Conservation (phyloP, 2,888 invertebrate species). For the Homarus gammarus region DNA sequence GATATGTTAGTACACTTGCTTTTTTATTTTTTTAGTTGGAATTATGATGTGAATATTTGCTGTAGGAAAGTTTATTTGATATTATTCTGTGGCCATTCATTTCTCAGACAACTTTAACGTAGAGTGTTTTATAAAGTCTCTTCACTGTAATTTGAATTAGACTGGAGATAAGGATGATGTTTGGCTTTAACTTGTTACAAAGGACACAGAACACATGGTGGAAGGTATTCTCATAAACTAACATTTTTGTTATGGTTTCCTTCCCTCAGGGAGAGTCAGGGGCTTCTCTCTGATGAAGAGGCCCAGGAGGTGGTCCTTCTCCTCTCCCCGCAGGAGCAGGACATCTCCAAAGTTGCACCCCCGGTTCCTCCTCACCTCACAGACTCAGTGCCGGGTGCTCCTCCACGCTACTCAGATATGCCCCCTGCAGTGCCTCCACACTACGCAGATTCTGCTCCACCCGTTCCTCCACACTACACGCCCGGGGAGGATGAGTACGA, state of each 20-base stretch:
- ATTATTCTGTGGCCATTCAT: too few species aligned
- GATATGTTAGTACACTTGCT: too few species aligned
- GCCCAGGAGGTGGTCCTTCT: slow-evolving; percentile 92
- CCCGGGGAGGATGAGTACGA: slow-evolving; percentile 48
- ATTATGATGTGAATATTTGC: background rate
- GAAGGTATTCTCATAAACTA: too few species aligned
- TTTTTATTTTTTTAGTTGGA: background rate
- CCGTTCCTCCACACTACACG: slow-evolving; percentile 38
- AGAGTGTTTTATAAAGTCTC: too few species aligned
- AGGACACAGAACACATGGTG: too few species aligned
- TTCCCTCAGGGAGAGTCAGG: slow-evolving; percentile 40
- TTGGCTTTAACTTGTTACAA: too few species aligned
- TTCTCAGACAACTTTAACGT: too few species aligned
- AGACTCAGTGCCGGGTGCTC: background rate
- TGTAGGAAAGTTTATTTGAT: too few species aligned
- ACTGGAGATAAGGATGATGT: too few species aligned
- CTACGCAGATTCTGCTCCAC: slow-evolving; percentile 34
- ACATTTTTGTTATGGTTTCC: background rate
- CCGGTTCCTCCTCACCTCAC: slow-evolving; percentile 16
- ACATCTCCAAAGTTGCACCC: slow-evolving; percentile 11
- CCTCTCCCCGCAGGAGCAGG: slow-evolving; percentile 79
- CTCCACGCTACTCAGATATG: slow-evolving; percentile 9
- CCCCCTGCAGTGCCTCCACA: slow-evolving; percentile 48
- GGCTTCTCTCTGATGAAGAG: slow-evolving; percentile 91
- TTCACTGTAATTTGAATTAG: too few species aligned